phyloP scores from a whole-genome alignment of 2,888 invertebrate genomes.

The Sinhomidia bicolor region DNA sequence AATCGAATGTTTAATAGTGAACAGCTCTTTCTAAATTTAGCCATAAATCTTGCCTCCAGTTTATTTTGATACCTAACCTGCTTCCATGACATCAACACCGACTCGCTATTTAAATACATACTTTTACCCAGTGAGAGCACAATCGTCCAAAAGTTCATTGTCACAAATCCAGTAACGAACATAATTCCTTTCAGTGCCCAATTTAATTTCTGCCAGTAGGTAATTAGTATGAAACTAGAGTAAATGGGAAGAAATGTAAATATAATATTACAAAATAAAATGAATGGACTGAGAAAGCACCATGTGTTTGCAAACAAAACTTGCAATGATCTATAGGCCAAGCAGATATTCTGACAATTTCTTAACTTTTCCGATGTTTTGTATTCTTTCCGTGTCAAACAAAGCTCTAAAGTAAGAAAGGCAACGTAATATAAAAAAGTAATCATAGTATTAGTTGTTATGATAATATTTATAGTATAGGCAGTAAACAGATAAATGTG shows the following conservation, averaged over 20 bases:
- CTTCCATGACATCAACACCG: too few species aligned
- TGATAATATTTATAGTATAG: not conserved
- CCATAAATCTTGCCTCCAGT: too few species aligned
- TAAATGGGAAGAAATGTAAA: not conserved
- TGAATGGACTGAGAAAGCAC: not conserved
- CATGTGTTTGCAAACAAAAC: not conserved
- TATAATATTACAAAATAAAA: not conserved
- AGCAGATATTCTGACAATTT: not conserved
- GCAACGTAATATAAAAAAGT: not conserved
- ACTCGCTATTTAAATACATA: too few species aligned
- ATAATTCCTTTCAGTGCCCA: too few species aligned
- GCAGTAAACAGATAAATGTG: not conserved
- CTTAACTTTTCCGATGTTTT: not conserved
- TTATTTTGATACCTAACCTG: too few species aligned
- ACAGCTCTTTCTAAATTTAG: too few species aligned
- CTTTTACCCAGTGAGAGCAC: too few species aligned
- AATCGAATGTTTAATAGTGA: too few species aligned
- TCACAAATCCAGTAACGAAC: too few species aligned
- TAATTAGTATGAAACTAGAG: not conserved
- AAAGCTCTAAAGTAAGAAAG: not conserved
- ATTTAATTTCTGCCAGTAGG: too few species aligned
- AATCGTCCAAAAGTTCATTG: too few species aligned
- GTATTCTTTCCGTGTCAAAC: not conserved
- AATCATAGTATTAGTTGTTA: not conserved
- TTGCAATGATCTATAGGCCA: not conserved